Conservation (phyloP, 2,888 invertebrate genomes). For the Trachelus troglodyta region DNA sequence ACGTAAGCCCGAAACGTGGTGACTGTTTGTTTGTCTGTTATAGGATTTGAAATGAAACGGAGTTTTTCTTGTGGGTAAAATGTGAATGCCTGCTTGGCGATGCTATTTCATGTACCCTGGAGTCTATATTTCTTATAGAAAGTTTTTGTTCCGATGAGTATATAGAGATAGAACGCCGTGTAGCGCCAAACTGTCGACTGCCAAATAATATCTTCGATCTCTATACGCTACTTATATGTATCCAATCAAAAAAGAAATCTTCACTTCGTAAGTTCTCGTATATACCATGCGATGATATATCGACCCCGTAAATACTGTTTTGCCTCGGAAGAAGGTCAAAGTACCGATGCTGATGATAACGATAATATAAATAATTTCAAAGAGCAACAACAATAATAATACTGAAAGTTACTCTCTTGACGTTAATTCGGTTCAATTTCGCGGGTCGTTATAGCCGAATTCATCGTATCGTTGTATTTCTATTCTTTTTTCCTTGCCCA, state of each 20-base stretch:
- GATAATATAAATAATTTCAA: not conserved
- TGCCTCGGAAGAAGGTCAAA: conserved; percentile 25
- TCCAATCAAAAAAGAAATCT: conserved; percentile 13
- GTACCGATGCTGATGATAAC: conserved; percentile 1
- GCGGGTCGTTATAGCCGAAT: not conserved
- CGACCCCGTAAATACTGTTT: conserved; percentile 7
- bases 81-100: conserved; percentile 62
- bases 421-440: not conserved
- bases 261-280: conserved; percentile 30
- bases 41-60: conserved; percentile 57
- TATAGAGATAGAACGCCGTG: conserved; percentile 12
- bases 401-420: not conserved
- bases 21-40: conserved; percentile 63
- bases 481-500: not conserved
- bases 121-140: conserved; percentile 32
- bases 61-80: conserved; percentile 62
- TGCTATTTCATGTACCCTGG: conserved; percentile 59
- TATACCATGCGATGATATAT: conserved; percentile 25
- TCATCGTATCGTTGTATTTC: not conserved
- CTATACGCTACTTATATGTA: not conserved
- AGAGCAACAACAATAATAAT: not conserved
- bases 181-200: conserved; percentile 30
- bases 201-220: conserved; percentile 13
- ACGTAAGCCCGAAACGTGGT: conserved; percentile 60
- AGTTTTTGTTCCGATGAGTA: conserved; percentile 13